Evolutionary conservation across 92 coral and sea anemone genomes (phyloP), one percentile per base, ranked within the genome.

Genomic region (Isaurus tuberculatus): DNA sequence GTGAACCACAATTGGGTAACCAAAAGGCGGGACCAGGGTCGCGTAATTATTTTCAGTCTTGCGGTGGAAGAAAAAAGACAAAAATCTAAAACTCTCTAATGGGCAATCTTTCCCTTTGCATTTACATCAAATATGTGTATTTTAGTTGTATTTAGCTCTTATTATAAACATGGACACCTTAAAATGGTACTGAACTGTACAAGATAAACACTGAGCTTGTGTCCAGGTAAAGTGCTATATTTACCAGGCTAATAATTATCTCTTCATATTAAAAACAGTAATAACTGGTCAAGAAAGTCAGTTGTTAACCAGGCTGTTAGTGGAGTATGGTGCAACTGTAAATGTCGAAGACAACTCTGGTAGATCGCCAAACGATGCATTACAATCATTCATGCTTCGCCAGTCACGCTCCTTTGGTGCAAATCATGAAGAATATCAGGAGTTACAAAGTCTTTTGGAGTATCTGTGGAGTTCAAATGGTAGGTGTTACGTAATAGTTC

Each of bases 291-390:
- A 91, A 77, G 94, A 94, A 70, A 84, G 91, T 8, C 92, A 86
- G 65, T 81, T 91, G 14, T 60, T 94, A 44, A 74, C 93, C 14
- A 79, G 89, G 65, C 90, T 93, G 53, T 73, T 95, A 26, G 86
- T 91, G 53, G 98, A 92, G 84, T 95, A 95, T 84, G 98, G 98
- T 23, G 98, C 98, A 16, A 79, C 90, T 7, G 84, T 89, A 70
- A 91, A 89, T 33, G 81, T 93, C 9, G 46, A 79, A 49, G 98
- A 95, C 80, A 88, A 91, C 68, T 89, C 66, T 15, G 93, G 90
- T 28, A 85, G 79, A 26, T 83, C 98, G 19, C 88, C 98, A n/a
- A 81, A 86, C 16, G 87, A 87, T 23, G 81, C 92, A 16, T 88
- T 95, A 36, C 93, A 93, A 44, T 86, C 90, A 26, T 70, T 91